phyloP scores from a whole-genome alignment of 2,888 invertebrate genomes.

The Heteromyza rotundicornis region DNA sequence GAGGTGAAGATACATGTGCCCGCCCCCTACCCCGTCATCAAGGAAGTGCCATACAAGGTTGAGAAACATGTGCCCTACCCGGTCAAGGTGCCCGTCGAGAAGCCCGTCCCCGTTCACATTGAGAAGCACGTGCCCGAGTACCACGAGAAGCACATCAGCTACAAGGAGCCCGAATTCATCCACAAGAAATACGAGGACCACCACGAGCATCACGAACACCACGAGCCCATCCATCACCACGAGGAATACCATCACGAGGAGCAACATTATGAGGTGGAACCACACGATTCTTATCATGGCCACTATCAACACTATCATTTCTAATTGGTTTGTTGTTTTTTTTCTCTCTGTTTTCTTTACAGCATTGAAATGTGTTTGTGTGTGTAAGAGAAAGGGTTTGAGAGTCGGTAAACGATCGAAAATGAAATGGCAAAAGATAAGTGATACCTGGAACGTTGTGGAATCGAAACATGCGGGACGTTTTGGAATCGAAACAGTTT shows the following conservation, averaged over 20 bases:
- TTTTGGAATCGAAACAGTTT: constrained; percentile 7
- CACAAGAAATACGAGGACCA: constrained; percentile 64
- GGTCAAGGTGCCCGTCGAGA: constrained; percentile 72
- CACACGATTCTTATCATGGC: constrained; percentile 43
- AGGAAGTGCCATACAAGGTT: constrained; percentile 71
- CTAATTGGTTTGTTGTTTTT: constrained; percentile 32
- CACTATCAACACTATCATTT: constrained; percentile 39
- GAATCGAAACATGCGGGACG: constrained; percentile 1
- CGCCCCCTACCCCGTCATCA: constrained; percentile 73
- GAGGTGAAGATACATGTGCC: constrained; percentile 74
- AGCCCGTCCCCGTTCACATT: constrained; percentile 76
- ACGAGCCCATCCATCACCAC: constrained; percentile 46
- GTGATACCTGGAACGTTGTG: constrained; percentile 16
- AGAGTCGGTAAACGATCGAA: not conserved
- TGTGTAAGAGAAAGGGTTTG: not conserved
- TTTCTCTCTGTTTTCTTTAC: constrained; percentile 47
- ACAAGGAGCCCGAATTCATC: constrained; percentile 74
- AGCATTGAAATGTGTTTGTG: constrained; percentile 42
- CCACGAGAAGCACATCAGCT: constrained; percentile 71
- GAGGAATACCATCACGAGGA: constrained; percentile 43
- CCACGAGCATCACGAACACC: constrained; percentile 39
- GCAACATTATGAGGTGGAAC: constrained; percentile 60
- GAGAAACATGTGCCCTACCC: constrained; percentile 75
- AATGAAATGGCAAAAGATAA: constrained; percentile 16
- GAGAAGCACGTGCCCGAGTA: constrained; percentile 73